phyloP scores from a whole-genome alignment of 2,113 vertebrate species.

The Todiramphus saurophagus region DNA sequence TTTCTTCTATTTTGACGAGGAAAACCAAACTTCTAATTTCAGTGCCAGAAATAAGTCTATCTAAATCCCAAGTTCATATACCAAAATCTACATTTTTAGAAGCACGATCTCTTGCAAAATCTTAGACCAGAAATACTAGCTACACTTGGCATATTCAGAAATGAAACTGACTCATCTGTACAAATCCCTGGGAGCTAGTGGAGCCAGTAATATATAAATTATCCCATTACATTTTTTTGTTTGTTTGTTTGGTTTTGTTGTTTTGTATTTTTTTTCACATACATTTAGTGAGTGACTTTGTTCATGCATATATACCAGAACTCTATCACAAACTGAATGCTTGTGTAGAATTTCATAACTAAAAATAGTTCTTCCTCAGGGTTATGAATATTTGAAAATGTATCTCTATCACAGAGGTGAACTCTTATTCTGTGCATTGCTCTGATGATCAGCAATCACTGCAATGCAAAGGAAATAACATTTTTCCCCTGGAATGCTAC shows the following conservation, averaged over 20 bases:
- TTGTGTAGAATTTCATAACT: not conserved
- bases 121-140: not conserved
- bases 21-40: not conserved
- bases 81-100: not conserved
- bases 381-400: slow-evolving; percentile 37
- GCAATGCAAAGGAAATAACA: not conserved
- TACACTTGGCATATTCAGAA: not conserved
- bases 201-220: not conserved
- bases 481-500: not conserved
- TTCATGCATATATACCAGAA: not conserved
- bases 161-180: not conserved
- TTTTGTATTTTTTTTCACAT: not conserved
- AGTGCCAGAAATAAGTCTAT: not conserved
- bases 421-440: not conserved
- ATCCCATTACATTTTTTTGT: not conserved
- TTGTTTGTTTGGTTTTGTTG: not conserved
- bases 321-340: not conserved
- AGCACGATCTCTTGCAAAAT: not conserved
- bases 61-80: not conserved
- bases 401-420: not conserved
- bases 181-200: not conserved
- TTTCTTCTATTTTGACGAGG: not conserved
- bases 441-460: slow-evolving; percentile 6
- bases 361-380: not conserved
- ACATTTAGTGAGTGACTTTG: not conserved